These are phyloP conservation scores for Eulithis prunata DNA, from an alignment of 2,888 invertebrate genomes.

Conservation along the genomic window DNA sequence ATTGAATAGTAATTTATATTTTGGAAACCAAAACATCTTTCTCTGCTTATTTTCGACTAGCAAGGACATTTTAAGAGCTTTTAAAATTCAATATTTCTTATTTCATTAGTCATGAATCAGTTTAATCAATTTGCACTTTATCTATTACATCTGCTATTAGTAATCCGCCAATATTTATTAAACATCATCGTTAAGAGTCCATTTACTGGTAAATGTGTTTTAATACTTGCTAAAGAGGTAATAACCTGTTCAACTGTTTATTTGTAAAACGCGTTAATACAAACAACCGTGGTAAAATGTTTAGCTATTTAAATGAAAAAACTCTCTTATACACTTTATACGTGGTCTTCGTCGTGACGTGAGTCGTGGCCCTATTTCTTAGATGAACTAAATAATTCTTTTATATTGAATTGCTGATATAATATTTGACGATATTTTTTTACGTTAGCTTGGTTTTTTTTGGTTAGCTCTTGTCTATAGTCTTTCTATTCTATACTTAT, in stretches of 20 bases:
- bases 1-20: no score
- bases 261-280: slow-evolving; percentile 29
- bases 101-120: neutral
- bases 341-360: no score
- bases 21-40: no score
- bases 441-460: no score
- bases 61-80: neutral
- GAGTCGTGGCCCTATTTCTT: neutral
- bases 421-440: no score
- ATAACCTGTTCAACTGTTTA: slow-evolving; percentile 34
- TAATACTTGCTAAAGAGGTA: slow-evolving; percentile 27
- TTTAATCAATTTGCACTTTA: neutral
- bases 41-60: neutral
- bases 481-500: no score
- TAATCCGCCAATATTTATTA: slow-evolving; percentile 32
- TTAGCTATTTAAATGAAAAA: slow-evolving; percentile 4
- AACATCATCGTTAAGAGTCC: slow-evolving; percentile 28
- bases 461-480: no score
- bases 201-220: slow-evolving; percentile 23
- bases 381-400: no score
- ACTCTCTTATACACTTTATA: neutral
- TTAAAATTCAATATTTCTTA: neutral
- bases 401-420: no score
- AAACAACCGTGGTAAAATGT: slow-evolving; percentile 19
- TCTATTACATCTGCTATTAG: slow-evolving; percentile 13